Percentiles rank a stretch among this genome's conserved stretches.
phyloP scores from a whole-genome alignment of 2,797 vertebrate genomes.

The Tolypeutes matacus region DNA sequence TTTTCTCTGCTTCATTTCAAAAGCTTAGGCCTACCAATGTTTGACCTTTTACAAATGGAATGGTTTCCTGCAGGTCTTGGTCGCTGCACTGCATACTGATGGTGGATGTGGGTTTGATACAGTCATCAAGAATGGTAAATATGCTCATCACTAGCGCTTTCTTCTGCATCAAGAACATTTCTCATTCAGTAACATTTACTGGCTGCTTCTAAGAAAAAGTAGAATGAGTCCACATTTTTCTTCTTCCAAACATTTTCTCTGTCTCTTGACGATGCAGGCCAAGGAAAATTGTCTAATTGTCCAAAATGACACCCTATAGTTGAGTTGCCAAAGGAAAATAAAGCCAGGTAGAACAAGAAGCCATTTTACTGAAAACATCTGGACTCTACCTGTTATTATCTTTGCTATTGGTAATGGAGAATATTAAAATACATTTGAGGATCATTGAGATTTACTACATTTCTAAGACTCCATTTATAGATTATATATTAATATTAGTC shows the following conservation, averaged over 20 bases:
- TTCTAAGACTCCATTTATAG: neutral
- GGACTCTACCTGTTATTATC: slow-evolving; percentile 59
- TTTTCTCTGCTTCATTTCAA: slow-evolving; percentile 88
- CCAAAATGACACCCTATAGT: slow-evolving; percentile 40
- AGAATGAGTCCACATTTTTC: slow-evolving; percentile 60
- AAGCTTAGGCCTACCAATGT: slow-evolving; percentile 86
- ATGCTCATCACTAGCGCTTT: slow-evolving; percentile 87
- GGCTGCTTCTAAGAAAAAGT: slow-evolving; percentile 89
- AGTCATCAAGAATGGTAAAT: slow-evolving; percentile 90
- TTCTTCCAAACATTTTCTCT: slow-evolving; percentile 60
- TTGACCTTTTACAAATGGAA: slow-evolving; percentile 89
- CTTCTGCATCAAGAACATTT: slow-evolving; percentile 88
- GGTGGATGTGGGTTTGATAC: slow-evolving; percentile 89
- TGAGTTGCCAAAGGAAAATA: slow-evolving; percentile 68
- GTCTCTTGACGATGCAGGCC: slow-evolving; percentile 49
- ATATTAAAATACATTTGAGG: slow-evolving; percentile 25
- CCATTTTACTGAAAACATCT: slow-evolving; percentile 45
- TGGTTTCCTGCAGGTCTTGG: slow-evolving; percentile 88
- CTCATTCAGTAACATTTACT: slow-evolving; percentile 89
- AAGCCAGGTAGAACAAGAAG: slow-evolving; percentile 55
- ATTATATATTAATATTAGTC: neutral
- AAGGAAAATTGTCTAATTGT: slow-evolving; percentile 78
- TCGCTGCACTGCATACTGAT: slow-evolving; percentile 88
- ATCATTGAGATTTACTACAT: neutral
- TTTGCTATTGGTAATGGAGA: slow-evolving; percentile 66